Evolutionary conservation across 1,140 invertebrate genomes (phyloP), one percentile per base, ranked within the genome.

Genomic region (Sminthurinus signatus): DNA sequence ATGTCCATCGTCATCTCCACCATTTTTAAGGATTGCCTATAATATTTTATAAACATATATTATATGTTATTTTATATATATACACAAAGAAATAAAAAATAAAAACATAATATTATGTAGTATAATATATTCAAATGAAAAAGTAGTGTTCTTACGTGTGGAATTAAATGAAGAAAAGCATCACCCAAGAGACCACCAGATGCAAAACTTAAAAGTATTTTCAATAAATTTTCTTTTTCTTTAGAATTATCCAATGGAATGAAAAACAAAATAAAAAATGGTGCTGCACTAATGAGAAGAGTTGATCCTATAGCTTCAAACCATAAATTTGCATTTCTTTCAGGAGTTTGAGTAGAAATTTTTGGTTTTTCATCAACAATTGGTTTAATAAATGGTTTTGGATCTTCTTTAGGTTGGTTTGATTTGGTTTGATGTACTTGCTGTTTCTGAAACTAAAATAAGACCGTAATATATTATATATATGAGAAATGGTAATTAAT

Each of bases 111-210:
- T n/a, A n/a, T n/a, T n/a, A n/a, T n/a, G n/a, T n/a, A n/a, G n/a
- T n/a, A n/a, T n/a, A n/a, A n/a, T n/a, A n/a, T n/a, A n/a, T n/a
- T n/a, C n/a, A n/a, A n/a, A n/a, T n/a, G n/a, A n/a, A n/a, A n/a
- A n/a, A n/a, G n/a, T n/a, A n/a, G n/a, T n/a, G n/a, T n/a, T n/a
- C n/a, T n/a, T n/a, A n/a, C n/a, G 80, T 98, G 94, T 36, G 95
- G 95, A 75, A 98, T 98, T 27, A 98, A 78, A 81, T 98, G 95
- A 1, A 98, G 78, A 79, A 98, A 98, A 4, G 95, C 93, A 81
- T 98, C 95, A 10, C 94, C 95, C 1, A 98, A 79, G 14, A 98
- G 78, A 64, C 94, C 93, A 52, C 95, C 95, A 5, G 93, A 94
- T 8, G 93, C 94, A 81, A 98, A 97, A 62, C 89, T 92, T 19